phyloP scores from a whole-genome alignment of 2,113 vertebrate genomes.

The Mesocricetus auratus region DNA sequence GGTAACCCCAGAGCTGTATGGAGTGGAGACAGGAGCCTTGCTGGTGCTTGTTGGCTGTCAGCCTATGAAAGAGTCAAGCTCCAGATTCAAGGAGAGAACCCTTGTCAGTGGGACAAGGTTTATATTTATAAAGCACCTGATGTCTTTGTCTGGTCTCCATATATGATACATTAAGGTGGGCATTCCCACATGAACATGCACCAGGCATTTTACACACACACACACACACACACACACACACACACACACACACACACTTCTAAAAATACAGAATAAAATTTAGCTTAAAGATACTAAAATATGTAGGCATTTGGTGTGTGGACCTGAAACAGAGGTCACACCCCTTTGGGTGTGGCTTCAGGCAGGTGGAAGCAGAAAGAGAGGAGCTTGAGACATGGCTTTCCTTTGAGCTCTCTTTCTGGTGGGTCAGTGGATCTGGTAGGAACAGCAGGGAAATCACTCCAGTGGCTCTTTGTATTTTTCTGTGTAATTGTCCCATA shows the following conservation, averaged over 20 bases:
- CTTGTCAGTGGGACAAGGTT: neutral
- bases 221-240: too few relatives aligned
- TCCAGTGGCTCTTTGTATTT: too few relatives aligned
- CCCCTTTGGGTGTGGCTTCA: too few relatives aligned
- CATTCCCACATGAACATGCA: neutral
- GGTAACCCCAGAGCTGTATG: neutral
- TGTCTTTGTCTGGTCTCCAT: neutral
- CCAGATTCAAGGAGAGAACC: neutral
- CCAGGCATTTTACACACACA: neutral
- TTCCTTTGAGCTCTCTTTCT: too few relatives aligned
- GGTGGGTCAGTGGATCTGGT: too few relatives aligned
- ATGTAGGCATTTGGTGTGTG: too few relatives aligned
- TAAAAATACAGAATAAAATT: neutral
- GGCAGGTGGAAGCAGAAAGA: too few relatives aligned
- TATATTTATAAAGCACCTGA: neutral
- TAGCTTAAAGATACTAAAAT: neutral
- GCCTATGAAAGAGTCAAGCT: neutral
- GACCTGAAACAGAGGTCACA: too few relatives aligned
- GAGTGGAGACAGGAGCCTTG: neutral
- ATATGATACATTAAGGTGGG: too few relatives aligned
- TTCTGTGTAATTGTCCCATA: too few relatives aligned
- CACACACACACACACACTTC: neutral
- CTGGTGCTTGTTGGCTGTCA: neutral
- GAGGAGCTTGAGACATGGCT: too few relatives aligned
- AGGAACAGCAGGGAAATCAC: too few relatives aligned